Conservation (phyloP, 2,113 vertebrate species). For the Pelmatolapia mariae region DNA sequence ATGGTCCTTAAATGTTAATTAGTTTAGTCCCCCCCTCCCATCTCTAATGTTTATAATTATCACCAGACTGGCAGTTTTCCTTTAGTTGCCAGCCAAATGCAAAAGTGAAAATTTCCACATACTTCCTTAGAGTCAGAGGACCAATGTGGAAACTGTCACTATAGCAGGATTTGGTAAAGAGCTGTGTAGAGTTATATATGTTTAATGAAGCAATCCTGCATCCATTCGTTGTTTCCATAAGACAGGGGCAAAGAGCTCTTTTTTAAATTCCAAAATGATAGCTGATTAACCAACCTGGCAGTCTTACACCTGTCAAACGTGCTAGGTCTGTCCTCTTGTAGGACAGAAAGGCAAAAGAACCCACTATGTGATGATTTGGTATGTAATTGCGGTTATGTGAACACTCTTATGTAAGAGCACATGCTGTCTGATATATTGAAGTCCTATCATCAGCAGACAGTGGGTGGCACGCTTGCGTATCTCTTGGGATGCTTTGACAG, state of each 20-base stretch:
- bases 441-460: constrained; percentile 1
- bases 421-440: background rate
- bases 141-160: background rate
- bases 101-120: constrained; percentile 4
- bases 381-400: background rate
- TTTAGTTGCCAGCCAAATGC: background rate
- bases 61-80: constrained; percentile 51
- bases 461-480: background rate
- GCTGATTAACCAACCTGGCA: background rate
- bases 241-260: background rate
- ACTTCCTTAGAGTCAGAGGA: background rate
- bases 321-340: background rate
- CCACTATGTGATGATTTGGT: background rate
- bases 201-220: background rate
- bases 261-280: background rate
- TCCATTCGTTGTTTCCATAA: background rate
- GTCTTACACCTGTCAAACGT: background rate
- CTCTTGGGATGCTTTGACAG: background rate
- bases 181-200: background rate
- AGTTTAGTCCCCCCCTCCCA: constrained; percentile 30
- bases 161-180: background rate
- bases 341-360: background rate
- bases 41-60: constrained; percentile 68
- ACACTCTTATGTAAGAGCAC: constrained; percentile 3
- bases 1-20: constrained; percentile 55